Evolutionary conservation across 1,140 invertebrate genomes (phyloP).

Genomic region (Hestina assimilis): DNA sequence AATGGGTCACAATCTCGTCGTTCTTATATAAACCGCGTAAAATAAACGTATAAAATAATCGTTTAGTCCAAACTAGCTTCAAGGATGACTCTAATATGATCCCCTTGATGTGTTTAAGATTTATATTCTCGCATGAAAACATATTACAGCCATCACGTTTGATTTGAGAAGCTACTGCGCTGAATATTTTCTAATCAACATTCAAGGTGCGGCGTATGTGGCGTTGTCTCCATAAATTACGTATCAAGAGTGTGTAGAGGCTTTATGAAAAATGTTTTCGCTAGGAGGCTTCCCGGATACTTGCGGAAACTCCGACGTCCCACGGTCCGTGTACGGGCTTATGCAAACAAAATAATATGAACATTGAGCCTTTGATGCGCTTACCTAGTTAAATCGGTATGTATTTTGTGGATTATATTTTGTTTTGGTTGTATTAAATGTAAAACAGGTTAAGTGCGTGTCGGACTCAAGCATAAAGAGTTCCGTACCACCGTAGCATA

Average conservation of each 20-base stretch:
- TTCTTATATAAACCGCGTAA: no score
- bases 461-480: no score
- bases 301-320: constrained; percentile 33
- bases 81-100: no score
- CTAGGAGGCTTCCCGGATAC: constrained; percentile 43
- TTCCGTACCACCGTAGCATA: no score
- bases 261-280: constrained; percentile 73
- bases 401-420: neutral
- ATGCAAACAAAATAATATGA: constrained; percentile 51
- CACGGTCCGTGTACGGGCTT: constrained; percentile 35
- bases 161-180: constrained; percentile 41
- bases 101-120: constrained; percentile 10
- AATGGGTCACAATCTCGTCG: no score
- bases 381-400: constrained; percentile 22
- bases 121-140: constrained; percentile 33
- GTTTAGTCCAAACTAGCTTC: no score
- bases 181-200: constrained; percentile 67
- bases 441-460: no score
- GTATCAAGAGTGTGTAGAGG: constrained; percentile 68
- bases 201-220: constrained; percentile 56
- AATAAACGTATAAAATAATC: no score
- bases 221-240: constrained; percentile 71
- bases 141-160: constrained; percentile 41
- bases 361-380: constrained; percentile 45
- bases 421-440: neutral